Percentiles rank a stretch among this genome's conserved stretches.
phyloP scores from a whole-genome alignment of 2,797 vertebrate genomes.

The Tenualosa ilisha region DNA sequence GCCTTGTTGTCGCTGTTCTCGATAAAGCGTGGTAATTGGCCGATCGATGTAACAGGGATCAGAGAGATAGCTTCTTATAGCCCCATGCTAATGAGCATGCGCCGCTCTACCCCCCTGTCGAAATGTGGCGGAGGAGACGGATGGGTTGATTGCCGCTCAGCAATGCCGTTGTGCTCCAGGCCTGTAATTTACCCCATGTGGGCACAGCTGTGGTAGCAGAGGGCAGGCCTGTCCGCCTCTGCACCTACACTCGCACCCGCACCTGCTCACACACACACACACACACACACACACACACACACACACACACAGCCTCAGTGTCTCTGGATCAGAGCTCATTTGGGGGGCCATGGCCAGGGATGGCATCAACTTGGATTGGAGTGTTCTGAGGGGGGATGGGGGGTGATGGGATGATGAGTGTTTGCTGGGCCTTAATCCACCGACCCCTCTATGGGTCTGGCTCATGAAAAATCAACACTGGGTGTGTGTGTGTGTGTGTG shows the following conservation, averaged over 20 bases:
- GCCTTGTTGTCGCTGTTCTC: conserved; percentile 11
- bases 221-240: background rate
- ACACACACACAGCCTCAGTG: background rate
- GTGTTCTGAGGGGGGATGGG: background rate
- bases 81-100: conserved; percentile 32
- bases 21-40: conserved; percentile 12
- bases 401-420: background rate
- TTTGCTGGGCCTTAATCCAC: background rate
- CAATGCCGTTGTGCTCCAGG: conserved; percentile 30
- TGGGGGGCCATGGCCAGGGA: background rate
- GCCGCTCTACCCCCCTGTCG: background rate
- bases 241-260: background rate
- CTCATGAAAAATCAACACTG: background rate
- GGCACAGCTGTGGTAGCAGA: conserved; percentile 20
- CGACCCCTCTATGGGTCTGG: background rate
- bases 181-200: conserved; percentile 44
- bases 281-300: too few relatives aligned
- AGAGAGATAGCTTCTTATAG: conserved; percentile 41
- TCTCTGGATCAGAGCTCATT: background rate
- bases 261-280: background rate
- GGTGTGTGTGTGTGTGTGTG: background rate
- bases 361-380: background rate
- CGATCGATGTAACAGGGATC: conserved; percentile 1
- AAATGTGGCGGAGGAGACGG: conserved; percentile 21
- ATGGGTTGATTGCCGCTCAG: conserved; percentile 36